These are phyloP conservation scores for Hippocampus barbouri DNA, from an alignment of 2,113 vertebrate genomes.

Conservation along the genomic window DNA sequence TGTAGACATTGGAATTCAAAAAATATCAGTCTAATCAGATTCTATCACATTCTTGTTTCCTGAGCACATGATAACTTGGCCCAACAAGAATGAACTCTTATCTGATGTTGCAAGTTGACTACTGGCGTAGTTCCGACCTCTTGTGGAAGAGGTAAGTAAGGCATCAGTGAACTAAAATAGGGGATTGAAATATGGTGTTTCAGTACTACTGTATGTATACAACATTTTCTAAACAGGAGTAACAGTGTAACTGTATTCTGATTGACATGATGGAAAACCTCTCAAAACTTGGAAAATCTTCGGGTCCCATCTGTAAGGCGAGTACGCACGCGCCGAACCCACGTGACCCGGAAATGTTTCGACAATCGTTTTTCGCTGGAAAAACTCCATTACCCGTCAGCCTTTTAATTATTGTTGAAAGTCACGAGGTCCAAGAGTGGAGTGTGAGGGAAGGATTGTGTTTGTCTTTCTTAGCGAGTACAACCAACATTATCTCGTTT, in stretches of 20 bases:
- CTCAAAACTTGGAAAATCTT: not conserved
- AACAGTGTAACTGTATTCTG: not conserved
- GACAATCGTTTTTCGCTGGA: not conserved
- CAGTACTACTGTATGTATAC: not conserved
- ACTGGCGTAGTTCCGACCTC: not conserved
- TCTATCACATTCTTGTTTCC: not conserved
- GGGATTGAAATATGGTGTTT: not conserved
- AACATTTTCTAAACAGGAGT: not conserved
- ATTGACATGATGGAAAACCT: not conserved
- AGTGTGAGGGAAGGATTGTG: not conserved
- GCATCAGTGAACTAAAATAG: not conserved
- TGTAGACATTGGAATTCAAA: not conserved
- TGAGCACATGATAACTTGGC: not conserved
- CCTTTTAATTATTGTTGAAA: not conserved
- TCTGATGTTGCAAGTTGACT: not conserved
- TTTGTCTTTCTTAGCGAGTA: not conserved
- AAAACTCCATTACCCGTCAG: constrained; percentile 46
- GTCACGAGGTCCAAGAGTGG: constrained; percentile 15
- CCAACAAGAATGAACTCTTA: not conserved
- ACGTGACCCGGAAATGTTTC: not conserved
- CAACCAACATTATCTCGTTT: not conserved
- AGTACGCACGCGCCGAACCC: not conserved
- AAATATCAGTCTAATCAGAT: not conserved
- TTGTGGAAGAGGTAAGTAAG: not conserved
- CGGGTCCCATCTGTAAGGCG: no score